These are phyloP conservation scores for Pantelozetes paolii DNA, from an alignment of 2,888 invertebrate genomes.

Conservation along the genomic window DNA sequence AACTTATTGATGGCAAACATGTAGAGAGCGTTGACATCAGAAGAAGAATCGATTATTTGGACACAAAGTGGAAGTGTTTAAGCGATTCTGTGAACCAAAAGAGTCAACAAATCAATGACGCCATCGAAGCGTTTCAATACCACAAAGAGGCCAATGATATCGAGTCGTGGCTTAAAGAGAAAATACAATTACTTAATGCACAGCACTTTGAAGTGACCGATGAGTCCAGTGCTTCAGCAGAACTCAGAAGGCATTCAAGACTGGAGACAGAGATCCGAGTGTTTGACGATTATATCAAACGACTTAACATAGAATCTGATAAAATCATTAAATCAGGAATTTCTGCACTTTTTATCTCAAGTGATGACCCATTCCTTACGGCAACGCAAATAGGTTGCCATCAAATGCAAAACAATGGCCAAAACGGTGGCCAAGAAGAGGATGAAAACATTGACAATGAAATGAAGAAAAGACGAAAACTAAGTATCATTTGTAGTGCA, in stretches of 20 bases:
- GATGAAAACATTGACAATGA: slow-evolving; percentile 89
- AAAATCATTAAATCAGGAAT: slow-evolving; percentile 71
- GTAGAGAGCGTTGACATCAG: slow-evolving; percentile 75
- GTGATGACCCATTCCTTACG: background rate
- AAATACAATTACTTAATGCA: slow-evolving; percentile 81
- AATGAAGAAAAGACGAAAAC: slow-evolving; percentile 64
- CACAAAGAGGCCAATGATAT: slow-evolving; percentile 96
- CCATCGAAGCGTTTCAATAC: slow-evolving; percentile 81
- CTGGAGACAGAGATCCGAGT: slow-evolving; percentile 83
- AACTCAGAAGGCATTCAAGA: slow-evolving; percentile 78
- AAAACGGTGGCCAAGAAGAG: slow-evolving; percentile 73
- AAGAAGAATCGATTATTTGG: slow-evolving; percentile 69
- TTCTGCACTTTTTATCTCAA: slow-evolving; percentile 60
- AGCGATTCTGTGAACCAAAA: slow-evolving; percentile 71
- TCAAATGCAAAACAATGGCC: slow-evolving; percentile 49
- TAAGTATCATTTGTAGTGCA: slow-evolving; percentile 40
- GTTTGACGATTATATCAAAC: slow-evolving; percentile 76
- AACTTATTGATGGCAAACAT: slow-evolving; percentile 63
- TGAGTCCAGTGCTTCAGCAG: slow-evolving; percentile 78
- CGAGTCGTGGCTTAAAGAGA: slow-evolving; percentile 95
- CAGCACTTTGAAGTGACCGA: slow-evolving; percentile 80
- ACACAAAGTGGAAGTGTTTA: slow-evolving; percentile 81
- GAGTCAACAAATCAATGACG: slow-evolving; percentile 73
- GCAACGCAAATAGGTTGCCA: slow-evolving; percentile 27
- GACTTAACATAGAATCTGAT: slow-evolving; percentile 73